phyloP scores from a whole-genome alignment of 1,140 invertebrate genomes.

The Bombus haemorrhoidalis region DNA sequence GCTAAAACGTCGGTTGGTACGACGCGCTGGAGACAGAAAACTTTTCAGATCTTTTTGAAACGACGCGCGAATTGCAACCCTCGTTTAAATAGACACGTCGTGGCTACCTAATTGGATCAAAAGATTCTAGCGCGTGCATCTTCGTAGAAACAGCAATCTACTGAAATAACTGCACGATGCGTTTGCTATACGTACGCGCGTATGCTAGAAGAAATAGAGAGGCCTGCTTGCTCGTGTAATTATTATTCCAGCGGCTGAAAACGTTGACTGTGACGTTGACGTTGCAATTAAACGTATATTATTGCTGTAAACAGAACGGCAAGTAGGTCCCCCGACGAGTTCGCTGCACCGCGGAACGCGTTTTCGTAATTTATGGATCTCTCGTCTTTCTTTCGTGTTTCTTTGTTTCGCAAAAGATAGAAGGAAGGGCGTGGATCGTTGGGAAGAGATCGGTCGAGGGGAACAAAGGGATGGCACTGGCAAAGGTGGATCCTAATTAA shows the following conservation, averaged over 20 bases:
- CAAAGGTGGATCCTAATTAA: slow-evolving; percentile 31
- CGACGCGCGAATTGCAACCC: not conserved
- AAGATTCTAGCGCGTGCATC: not conserved
- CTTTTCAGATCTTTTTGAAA: not conserved
- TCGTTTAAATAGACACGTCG: slow-evolving; percentile 9
- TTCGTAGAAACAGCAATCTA: not conserved
- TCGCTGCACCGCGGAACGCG: not conserved
- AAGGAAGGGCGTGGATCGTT: too few species aligned
- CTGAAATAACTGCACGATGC: slow-evolving; percentile 7
- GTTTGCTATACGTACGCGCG: slow-evolving; percentile 2
- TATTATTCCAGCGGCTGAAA: slow-evolving; percentile 60
- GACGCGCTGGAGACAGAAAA: not conserved
- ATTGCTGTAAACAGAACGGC: slow-evolving; percentile 57
- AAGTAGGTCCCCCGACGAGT: not conserved
- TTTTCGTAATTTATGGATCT: slow-evolving; percentile 28
- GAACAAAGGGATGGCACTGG: not conserved
- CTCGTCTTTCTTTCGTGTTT: not conserved
- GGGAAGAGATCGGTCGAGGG: not conserved
- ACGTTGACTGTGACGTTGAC: slow-evolving; percentile 52
- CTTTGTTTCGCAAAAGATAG: not conserved
- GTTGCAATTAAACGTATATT: slow-evolving; percentile 70
- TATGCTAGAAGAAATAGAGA: not conserved
- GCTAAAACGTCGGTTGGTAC: not conserved
- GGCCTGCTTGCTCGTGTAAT: slow-evolving; percentile 29
- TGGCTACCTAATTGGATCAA: slow-evolving; percentile 13